Evolutionary conservation across 1,140 invertebrate species (phyloP).

Genomic region (Cydia pomonella): DNA sequence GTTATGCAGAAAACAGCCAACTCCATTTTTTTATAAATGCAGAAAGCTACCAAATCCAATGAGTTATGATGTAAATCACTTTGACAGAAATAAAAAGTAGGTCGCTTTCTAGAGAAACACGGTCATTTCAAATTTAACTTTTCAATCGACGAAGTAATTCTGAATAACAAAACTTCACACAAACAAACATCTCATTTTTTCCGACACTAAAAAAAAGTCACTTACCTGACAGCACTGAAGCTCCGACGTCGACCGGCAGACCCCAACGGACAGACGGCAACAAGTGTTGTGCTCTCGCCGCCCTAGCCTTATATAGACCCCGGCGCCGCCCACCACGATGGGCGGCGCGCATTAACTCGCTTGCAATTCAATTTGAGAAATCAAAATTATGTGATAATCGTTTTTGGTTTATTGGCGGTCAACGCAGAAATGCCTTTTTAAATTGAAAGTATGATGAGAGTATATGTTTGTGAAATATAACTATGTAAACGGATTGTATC

Average conservation of each 20-base stretch:
- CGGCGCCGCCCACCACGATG: conserved; percentile 53
- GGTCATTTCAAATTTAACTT: too few species aligned
- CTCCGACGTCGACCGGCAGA: conserved; percentile 44
- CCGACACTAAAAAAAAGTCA: conserved; percentile 34
- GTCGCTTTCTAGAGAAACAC: too few species aligned
- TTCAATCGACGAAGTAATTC: too few species aligned
- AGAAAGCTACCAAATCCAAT: too few species aligned
- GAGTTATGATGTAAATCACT: too few species aligned
- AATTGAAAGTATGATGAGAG: background rate
- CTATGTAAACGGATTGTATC: too few species aligned
- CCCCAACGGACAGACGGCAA: conserved; percentile 58
- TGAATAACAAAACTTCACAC: background rate
- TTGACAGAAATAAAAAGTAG: too few species aligned
- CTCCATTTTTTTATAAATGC: too few species aligned
- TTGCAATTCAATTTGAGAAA: conserved; percentile 64
- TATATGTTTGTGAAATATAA: too few species aligned
- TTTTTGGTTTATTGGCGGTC: conserved; percentile 29
- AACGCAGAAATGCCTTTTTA: background rate
- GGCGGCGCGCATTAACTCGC: conserved; percentile 58
- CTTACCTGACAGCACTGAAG: conserved; percentile 53
- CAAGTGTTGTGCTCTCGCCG: conserved; percentile 68
- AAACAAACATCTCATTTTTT: background rate
- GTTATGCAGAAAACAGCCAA: too few species aligned
- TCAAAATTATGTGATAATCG: conserved; percentile 54
- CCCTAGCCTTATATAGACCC: conserved; percentile 41